phyloP scores from a whole-genome alignment of 35 echinoderm and acorn worm species.

The Diadema setosum region DNA sequence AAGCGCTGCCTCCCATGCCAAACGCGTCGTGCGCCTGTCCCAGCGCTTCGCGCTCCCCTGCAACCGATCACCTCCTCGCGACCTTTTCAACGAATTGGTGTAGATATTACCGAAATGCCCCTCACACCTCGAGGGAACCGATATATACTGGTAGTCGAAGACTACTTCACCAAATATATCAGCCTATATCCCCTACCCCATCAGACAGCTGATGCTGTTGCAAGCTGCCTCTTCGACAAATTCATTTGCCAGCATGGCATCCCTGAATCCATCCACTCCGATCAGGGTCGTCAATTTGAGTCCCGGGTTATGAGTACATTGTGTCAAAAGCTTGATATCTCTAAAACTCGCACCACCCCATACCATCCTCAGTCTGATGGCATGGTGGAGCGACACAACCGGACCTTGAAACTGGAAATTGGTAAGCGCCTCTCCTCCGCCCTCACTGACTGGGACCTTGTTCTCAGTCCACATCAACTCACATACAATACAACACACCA shows the following conservation, averaged over 20 bases:
- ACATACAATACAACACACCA: conserved; percentile 24
- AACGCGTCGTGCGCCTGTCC: background rate
- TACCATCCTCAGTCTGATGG: conserved; percentile 34
- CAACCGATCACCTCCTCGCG: background rate
- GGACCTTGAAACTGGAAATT: background rate
- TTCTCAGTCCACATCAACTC: background rate
- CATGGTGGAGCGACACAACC: background rate
- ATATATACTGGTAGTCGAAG: conserved; percentile 50
- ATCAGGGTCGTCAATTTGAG: conserved; percentile 52
- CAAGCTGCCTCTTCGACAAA: conserved; percentile 45
- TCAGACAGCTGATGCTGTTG: conserved; percentile 46
- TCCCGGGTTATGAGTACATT: background rate
- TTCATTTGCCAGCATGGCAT: conserved; percentile 32
- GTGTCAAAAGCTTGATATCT: background rate
- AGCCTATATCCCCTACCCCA: conserved; percentile 48
- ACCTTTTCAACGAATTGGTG: conserved; percentile 59
- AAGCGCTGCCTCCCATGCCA: background rate
- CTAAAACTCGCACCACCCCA: conserved; percentile 1
- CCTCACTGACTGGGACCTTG: background rate
- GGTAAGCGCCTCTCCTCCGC: background rate
- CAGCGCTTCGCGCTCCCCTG: background rate
- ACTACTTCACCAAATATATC: conserved; percentile 67
- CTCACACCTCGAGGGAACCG: conserved; percentile 33
- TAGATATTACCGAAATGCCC: conserved; percentile 58
- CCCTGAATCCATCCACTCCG: conserved; percentile 2